These are phyloP conservation scores for Drymonia ruficornis DNA, from an alignment of 2,888 invertebrate species.

Conservation along the genomic window DNA sequence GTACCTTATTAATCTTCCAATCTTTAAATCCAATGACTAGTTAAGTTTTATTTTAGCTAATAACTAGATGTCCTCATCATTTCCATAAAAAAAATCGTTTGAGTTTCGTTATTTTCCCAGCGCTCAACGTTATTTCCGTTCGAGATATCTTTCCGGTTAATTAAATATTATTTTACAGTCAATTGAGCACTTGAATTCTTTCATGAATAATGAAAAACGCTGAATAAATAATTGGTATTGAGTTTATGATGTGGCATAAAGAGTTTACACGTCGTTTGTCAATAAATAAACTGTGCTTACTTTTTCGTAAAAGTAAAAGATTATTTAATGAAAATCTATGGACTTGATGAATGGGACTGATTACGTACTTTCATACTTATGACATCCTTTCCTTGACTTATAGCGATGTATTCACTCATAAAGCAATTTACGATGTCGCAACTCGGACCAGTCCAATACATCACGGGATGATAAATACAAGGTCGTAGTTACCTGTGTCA, in stretches of 20 bases:
- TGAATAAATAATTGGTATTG: slow-evolving; percentile 32
- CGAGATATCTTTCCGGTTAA: slow-evolving; percentile 45
- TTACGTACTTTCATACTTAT: no score
- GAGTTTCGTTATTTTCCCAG: slow-evolving; percentile 18
- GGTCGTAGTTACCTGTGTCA: slow-evolving; percentile 13
- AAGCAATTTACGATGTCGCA: slow-evolving; percentile 22
- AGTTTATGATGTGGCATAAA: slow-evolving; percentile 18
- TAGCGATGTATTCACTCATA: slow-evolving; percentile 9
- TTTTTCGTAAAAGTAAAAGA: no score
- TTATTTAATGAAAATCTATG: no score
- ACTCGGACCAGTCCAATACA: slow-evolving; percentile 21
- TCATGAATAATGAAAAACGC: slow-evolving; percentile 17
- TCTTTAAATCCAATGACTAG: not conserved
- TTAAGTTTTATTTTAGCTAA: not conserved
- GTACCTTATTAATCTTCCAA: no score
- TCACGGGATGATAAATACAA: slow-evolving; percentile 23
- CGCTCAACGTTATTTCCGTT: slow-evolving; percentile 40
- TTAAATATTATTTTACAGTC: slow-evolving; percentile 49
- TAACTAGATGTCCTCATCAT: slow-evolving; percentile 3
- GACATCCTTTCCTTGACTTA: no score
- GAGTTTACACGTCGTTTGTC: slow-evolving; percentile 10
- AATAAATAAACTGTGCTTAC: not conserved
- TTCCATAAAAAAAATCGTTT: slow-evolving; percentile 18
- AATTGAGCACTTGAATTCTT: slow-evolving; percentile 36
- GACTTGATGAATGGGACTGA: no score